phyloP scores from a whole-genome alignment of 2,113 vertebrate genomes.

The Sitta europaea region DNA sequence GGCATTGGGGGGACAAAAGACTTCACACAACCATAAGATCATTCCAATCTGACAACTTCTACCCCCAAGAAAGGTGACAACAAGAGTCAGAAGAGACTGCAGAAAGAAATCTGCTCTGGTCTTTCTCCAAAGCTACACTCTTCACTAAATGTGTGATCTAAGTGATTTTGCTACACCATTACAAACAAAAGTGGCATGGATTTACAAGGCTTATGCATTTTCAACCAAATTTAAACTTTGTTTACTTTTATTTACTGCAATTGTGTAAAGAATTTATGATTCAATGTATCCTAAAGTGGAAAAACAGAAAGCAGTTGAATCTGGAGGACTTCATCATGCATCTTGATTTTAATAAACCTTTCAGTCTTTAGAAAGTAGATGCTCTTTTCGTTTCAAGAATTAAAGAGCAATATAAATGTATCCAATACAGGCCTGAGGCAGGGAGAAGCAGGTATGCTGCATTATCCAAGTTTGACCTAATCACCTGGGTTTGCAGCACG shows the following conservation, averaged over 20 bases:
- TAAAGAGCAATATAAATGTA: not conserved
- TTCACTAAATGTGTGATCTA: not conserved
- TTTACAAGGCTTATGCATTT: not conserved
- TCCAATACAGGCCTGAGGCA: not conserved
- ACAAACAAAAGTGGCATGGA: not conserved
- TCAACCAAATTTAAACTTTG: not conserved
- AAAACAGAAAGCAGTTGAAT: not conserved
- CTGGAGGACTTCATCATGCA: not conserved
- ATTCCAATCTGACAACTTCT: not conserved
- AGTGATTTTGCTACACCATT: not conserved
- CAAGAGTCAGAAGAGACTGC: not conserved
- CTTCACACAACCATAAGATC: not conserved
- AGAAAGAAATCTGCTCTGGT: not conserved
- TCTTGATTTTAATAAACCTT: not conserved
- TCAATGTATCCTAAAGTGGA: not conserved
- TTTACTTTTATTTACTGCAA: not conserved
- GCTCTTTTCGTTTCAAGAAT: not conserved
- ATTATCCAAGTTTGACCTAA: not conserved
- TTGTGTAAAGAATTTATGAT: not conserved
- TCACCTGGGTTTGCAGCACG: accelerated
- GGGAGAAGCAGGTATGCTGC: not conserved
- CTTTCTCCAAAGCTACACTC: not conserved
- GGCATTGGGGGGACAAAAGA: not conserved
- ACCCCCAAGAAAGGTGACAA: not conserved
- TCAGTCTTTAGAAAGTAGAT: not conserved